Conservation (phyloP, 1,140 invertebrate species). For the Drosophila equinoxialis region DNA sequence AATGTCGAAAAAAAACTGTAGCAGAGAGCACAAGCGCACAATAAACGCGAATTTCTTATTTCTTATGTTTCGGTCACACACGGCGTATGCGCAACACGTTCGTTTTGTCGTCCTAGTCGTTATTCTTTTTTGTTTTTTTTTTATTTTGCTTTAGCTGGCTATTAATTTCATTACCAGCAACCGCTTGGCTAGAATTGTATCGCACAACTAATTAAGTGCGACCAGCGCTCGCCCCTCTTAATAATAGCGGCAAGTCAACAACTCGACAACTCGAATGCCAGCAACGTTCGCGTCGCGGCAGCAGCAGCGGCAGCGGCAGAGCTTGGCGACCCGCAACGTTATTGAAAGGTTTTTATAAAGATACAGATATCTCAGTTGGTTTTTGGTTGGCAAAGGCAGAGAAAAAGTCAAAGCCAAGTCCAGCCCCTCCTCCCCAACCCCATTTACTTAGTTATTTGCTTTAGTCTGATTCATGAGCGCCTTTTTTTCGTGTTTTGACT, state of each 20-base stretch:
- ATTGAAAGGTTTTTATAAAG: slow-evolving; percentile 62
- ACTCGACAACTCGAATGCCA: neutral
- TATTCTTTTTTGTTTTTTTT: slow-evolving; percentile 1
- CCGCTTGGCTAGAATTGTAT: slow-evolving; percentile 78
- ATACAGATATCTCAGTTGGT: slow-evolving; percentile 43
- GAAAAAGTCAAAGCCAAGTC: slow-evolving; percentile 17
- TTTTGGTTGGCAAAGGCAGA: neutral
- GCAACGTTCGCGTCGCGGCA: neutral
- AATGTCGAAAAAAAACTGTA: slow-evolving; percentile 7
- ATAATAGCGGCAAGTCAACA: slow-evolving; percentile 52
- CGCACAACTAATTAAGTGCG: slow-evolving; percentile 80
- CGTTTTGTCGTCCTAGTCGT: slow-evolving; percentile 1
- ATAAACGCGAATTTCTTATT: neutral
- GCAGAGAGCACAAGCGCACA: neutral
- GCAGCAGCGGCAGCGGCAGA: neutral
- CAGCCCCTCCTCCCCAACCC: neutral
- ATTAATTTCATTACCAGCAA: slow-evolving; percentile 38
- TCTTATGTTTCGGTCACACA: slow-evolving; percentile 37
- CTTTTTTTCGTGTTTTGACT: neutral
- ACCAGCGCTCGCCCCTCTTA: slow-evolving; percentile 71
- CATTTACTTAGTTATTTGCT: neutral
- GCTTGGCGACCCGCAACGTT: neutral
- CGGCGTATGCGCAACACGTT: slow-evolving; percentile 69
- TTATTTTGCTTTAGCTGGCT: neutral
- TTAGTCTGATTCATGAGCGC: slow-evolving; percentile 13